Percentiles rank a stretch among this genome's conserved stretches.
phyloP scores from a whole-genome alignment of 2,797 vertebrate species.

The Chromobotia macracanthus region DNA sequence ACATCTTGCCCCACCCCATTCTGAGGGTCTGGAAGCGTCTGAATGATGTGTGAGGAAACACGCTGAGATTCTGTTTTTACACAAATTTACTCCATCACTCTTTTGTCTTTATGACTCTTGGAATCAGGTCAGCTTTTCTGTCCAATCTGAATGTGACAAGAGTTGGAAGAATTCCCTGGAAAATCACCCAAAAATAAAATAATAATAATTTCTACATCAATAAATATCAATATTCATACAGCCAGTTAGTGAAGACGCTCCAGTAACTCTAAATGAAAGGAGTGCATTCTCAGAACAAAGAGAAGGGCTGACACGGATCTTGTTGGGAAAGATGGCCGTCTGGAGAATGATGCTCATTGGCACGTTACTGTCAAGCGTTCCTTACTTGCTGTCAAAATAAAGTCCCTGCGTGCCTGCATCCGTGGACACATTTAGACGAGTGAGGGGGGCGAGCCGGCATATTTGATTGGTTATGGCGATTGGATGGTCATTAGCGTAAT shows the following conservation, averaged over 20 bases:
- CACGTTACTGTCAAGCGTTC: constrained; percentile 50
- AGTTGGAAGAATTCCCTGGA: constrained; percentile 66
- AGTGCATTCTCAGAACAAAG: constrained; percentile 38
- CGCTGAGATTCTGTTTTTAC: constrained; percentile 74
- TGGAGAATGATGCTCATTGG: constrained; percentile 53
- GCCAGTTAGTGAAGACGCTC: background rate
- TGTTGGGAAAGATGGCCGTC: constrained; percentile 46
- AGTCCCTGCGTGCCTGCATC: constrained; percentile 46
- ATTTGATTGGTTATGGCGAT: constrained; percentile 62
- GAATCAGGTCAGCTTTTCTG: constrained; percentile 70
- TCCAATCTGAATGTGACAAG: constrained; percentile 74
- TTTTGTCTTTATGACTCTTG: constrained; percentile 77
- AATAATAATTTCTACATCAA: constrained; percentile 22
- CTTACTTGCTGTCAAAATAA: constrained; percentile 61
- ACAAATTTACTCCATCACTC: constrained; percentile 79
- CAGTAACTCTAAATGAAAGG: constrained; percentile 10
- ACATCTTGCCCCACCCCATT: constrained; percentile 3
- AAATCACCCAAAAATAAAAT: constrained; percentile 27
- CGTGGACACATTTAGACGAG: constrained; percentile 53
- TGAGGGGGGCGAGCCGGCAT: constrained; percentile 47
- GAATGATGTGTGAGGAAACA: constrained; percentile 63
- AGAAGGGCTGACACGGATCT: constrained; percentile 17
- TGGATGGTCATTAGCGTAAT: constrained; percentile 56
- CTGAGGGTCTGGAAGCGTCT: constrained; percentile 50
- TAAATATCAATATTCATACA: constrained; percentile 10